Evolutionary conservation across 1,140 invertebrate species (phyloP).

Genomic region (Stenopsyche tienmushanensis): DNA sequence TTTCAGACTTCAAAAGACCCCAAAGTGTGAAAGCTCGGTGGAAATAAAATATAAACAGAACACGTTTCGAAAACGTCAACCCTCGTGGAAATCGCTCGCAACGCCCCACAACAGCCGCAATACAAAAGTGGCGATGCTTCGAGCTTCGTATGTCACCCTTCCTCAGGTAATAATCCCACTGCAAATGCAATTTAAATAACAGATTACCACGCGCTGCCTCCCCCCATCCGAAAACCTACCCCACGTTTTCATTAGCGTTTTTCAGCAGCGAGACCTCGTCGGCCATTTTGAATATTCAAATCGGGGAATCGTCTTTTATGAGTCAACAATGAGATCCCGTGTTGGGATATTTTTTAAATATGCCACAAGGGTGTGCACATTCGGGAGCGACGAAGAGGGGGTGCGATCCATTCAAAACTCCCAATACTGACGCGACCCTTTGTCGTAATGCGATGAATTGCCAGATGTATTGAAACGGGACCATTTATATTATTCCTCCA

Average conservation of each 20-base stretch:
- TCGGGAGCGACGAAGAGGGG: not conserved
- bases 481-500: not conserved
- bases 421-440: slow-evolving; percentile 15
- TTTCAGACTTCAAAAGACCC: not conserved
- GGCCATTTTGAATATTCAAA: slow-evolving; percentile 38
- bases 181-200: slow-evolving; percentile 41
- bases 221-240: too few species aligned
- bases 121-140: too few species aligned
- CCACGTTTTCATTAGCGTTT: not conserved
- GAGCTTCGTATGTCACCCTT: slow-evolving; percentile 7
- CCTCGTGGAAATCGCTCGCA: not conserved
- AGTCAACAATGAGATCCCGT: slow-evolving; percentile 30
- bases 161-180: slow-evolving; percentile 34
- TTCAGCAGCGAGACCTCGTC: not conserved
- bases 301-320: slow-evolving; percentile 33
- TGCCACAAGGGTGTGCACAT: not conserved
- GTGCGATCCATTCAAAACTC: slow-evolving; percentile 11
- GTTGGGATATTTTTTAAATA: slow-evolving; percentile 12
- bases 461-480: slow-evolving; percentile 1
- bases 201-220: slow-evolving; percentile 24
- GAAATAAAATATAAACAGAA: too few species aligned
- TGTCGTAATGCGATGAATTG: slow-evolving; percentile 10
- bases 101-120: not conserved
- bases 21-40: not conserved
- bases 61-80: slow-evolving; percentile 1